Evolutionary conservation across 2,113 vertebrate species (phyloP).

Genomic region (Camelus dromedarius): DNA sequence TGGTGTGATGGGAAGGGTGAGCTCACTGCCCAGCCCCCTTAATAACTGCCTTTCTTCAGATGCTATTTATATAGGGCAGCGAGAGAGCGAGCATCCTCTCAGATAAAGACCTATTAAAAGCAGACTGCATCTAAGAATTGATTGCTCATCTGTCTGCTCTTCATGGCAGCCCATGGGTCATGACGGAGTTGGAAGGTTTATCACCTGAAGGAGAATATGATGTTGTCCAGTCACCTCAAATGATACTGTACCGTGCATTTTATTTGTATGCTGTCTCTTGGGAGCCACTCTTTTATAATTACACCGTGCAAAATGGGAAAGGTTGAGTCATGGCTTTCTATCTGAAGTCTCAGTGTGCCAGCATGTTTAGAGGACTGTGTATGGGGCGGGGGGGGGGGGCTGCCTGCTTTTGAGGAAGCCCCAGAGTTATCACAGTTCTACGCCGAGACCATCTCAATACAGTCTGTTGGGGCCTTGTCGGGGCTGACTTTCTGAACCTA

Average conservation of each 20-base stretch:
- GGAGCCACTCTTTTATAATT: conserved; percentile 52
- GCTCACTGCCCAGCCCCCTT: conserved; percentile 63
- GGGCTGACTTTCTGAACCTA: background rate
- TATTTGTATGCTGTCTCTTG: background rate
- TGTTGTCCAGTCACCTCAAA: background rate
- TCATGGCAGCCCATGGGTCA: background rate
- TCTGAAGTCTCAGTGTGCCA: conserved; percentile 28
- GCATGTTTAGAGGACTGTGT: background rate
- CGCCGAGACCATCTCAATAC: background rate
- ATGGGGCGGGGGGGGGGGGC: background rate
- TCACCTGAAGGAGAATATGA: background rate
- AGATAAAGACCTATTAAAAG: conserved; percentile 38
- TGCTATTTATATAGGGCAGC: conserved; percentile 70
- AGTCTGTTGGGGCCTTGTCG: background rate
- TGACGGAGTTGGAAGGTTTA: background rate
- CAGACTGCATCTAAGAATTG: conserved; percentile 1
- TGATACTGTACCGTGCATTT: background rate
- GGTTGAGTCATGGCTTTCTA: conserved; percentile 63
- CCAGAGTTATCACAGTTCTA: background rate
- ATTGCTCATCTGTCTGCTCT: background rate
- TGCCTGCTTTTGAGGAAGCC: background rate
- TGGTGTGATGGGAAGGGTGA: conserved; percentile 55
- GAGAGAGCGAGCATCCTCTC: background rate
- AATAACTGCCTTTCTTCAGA: conserved; percentile 75
- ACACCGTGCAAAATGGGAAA: conserved; percentile 16